A percentile compares a stretch with the other conserved stretches of the same genome.
Evolutionary conservation across 2,888 invertebrate genomes (phyloP).

Genomic region (Lycophotia porphyrea): DNA sequence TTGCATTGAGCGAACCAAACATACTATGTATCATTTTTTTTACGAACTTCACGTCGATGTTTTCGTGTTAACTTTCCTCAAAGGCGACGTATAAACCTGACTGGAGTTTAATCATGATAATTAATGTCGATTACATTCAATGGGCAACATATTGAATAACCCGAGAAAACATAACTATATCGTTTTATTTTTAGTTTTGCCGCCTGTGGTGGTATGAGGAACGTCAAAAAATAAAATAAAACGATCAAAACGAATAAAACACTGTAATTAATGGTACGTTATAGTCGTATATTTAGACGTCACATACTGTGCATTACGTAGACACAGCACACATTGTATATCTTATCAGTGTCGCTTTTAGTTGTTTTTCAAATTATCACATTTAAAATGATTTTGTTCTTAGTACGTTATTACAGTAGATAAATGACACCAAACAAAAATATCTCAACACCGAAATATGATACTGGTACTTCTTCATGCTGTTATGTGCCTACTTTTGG

Average conservation of each 20-base stretch:
- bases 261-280: conserved; percentile 78
- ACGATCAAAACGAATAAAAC: conserved; percentile 70
- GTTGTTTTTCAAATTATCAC: conserved; percentile 64
- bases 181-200: conserved; percentile 87
- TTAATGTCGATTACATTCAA: conserved; percentile 17
- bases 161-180: conserved; percentile 64
- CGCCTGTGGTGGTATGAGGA: conserved; percentile 87
- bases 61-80: conserved; percentile 6
- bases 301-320: conserved; percentile 73
- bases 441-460: conserved; percentile 26
- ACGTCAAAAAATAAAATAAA: conserved; percentile 69
- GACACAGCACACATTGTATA: conserved; percentile 66
- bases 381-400: conserved; percentile 64
- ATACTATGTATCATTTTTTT: not conserved
- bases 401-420: conserved; percentile 53
- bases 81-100: not conserved
- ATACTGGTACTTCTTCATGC: conserved; percentile 1
- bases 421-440: conserved; percentile 40
- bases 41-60: not conserved
- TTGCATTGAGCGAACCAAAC: not conserved
- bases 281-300: conserved; percentile 72
- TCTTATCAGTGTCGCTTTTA: conserved; percentile 70
- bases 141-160: conserved; percentile 30
- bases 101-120: conserved; percentile 1
- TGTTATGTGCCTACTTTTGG: conserved; percentile 1